Evolutionary conservation across 2,113 vertebrate species (phyloP).

Genomic region (Micronycteris hirsuta): DNA sequence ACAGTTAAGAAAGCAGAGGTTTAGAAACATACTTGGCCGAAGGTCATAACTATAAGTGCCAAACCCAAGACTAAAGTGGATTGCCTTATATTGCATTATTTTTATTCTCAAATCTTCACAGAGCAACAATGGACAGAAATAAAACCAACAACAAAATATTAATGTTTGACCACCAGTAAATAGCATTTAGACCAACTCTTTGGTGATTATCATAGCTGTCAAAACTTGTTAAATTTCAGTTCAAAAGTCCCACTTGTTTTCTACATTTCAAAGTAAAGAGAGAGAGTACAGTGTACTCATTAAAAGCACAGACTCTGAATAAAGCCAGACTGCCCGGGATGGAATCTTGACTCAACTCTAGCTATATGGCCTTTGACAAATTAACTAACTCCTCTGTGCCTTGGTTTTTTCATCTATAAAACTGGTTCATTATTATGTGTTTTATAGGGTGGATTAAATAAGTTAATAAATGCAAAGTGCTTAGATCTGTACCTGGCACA

Average conservation of each 20-base stretch:
- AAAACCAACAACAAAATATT: background rate
- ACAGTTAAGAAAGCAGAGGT: background rate
- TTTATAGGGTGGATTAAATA: background rate
- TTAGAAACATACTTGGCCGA: background rate
- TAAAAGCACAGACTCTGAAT: background rate
- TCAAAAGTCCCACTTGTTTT: background rate
- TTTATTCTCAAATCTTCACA: background rate
- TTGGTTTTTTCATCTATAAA: conserved; percentile 7
- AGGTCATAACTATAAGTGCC: background rate
- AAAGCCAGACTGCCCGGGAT: background rate
- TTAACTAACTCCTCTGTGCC: background rate
- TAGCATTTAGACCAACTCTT: background rate
- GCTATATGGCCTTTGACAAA: background rate
- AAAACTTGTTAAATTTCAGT: background rate
- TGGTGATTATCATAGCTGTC: background rate
- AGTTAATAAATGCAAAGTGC: background rate
- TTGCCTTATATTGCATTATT: background rate
- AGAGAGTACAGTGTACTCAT: background rate
- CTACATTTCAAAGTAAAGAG: conserved; percentile 9
- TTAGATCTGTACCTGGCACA: background rate
- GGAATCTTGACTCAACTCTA: background rate
- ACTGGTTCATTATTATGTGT: background rate
- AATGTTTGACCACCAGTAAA: background rate
- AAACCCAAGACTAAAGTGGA: background rate
- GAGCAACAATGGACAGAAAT: background rate